Conservation (phyloP, 1,140 invertebrate species). For the Scaptomyza hsui region DNA sequence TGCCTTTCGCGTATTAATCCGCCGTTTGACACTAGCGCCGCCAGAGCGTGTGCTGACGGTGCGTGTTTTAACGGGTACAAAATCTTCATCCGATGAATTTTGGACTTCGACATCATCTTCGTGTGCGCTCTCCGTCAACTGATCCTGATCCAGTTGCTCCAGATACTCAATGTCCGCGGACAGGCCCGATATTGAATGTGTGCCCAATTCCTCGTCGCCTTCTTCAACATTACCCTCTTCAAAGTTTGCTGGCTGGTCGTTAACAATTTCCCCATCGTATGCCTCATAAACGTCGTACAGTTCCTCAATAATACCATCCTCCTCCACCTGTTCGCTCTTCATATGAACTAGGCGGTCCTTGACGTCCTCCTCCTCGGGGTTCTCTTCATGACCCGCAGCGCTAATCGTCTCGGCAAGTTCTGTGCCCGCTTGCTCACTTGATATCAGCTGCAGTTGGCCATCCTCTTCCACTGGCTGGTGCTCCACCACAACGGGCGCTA, state of each 20-base stretch:
- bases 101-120: conserved; percentile 50
- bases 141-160: conserved; percentile 55
- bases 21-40: conserved; percentile 30
- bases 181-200: conserved; percentile 61
- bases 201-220: conserved; percentile 31
- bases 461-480: conserved; percentile 34
- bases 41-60: conserved; percentile 17
- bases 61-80: conserved; percentile 38
- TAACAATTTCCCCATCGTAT: conserved; percentile 56
- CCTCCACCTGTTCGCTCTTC: conserved; percentile 67
- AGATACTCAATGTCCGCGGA: conserved; percentile 72
- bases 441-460: background rate
- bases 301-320: conserved; percentile 71
- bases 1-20: conserved; percentile 36
- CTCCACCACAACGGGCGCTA: conserved; percentile 75
- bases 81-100: conserved; percentile 47
- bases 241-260: conserved; percentile 43
- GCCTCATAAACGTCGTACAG: conserved; percentile 71
- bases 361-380: conserved; percentile 49
- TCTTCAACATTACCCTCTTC: conserved; percentile 32
- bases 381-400: conserved; percentile 29
- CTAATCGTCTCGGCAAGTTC: conserved; percentile 26
- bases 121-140: conserved; percentile 63
- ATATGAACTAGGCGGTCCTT: conserved; percentile 58
- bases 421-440: conserved; percentile 1